Conservation (phyloP, 2,113 vertebrate species). For the Galbula dea region DNA sequence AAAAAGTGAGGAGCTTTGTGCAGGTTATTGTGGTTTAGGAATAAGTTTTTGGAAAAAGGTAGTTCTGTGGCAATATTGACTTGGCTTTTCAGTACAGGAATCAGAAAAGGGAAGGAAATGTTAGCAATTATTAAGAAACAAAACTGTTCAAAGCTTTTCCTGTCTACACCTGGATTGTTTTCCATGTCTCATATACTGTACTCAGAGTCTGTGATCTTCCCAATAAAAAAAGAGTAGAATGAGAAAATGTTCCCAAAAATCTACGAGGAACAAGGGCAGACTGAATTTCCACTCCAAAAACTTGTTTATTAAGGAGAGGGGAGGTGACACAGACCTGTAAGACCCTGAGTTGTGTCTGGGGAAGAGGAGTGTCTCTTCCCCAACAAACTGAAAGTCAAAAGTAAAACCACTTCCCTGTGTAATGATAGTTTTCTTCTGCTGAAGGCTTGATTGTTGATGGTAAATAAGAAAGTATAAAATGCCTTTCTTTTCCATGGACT, state of each 20-base stretch:
- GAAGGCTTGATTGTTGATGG: background rate
- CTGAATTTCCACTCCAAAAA: background rate
- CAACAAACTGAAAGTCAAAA: background rate
- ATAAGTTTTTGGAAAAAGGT: accelerated
- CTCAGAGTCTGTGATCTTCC: background rate
- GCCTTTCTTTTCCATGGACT: accelerated
- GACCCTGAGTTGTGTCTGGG: background rate
- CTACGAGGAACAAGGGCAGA: background rate
- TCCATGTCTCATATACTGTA: background rate
- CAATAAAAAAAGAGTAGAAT: background rate
- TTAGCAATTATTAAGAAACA: background rate
- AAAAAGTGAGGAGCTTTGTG: background rate
- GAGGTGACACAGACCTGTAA: background rate
- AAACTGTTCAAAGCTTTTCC: background rate
- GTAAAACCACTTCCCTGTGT: background rate
- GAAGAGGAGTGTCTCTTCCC: background rate
- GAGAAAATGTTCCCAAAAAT: background rate
- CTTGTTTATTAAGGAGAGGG: background rate
- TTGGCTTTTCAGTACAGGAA: background rate
- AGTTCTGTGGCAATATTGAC: background rate
- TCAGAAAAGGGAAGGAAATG: background rate
- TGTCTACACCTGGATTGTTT: background rate
- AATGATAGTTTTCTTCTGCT: background rate
- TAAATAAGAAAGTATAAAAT: background rate
- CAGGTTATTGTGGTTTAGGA: background rate